Conservation (phyloP, 2,113 vertebrate genomes). For the Pipra filicauda region DNA sequence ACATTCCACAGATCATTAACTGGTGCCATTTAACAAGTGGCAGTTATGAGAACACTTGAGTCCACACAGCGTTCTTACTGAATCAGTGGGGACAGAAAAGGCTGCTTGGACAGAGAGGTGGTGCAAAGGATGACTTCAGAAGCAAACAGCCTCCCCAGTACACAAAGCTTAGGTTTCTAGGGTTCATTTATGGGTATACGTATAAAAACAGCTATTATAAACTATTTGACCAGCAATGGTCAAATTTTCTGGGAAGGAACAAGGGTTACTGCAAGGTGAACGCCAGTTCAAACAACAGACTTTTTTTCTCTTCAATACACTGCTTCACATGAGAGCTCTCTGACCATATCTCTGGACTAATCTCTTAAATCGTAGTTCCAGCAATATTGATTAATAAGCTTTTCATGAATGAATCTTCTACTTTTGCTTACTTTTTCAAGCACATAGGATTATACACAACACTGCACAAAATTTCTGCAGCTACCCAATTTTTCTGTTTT, state of each 20-base stretch:
- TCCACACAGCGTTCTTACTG: neutral
- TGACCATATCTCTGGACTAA: neutral
- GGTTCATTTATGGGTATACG: neutral
- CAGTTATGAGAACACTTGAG: neutral
- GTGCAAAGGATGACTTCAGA: neutral
- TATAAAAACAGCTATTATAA: neutral
- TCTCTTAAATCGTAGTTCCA: neutral
- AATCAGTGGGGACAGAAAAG: neutral
- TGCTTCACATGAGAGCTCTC: neutral
- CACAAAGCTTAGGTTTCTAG: neutral
- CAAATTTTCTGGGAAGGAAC: neutral
- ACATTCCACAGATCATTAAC: neutral
- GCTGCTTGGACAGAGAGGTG: neutral
- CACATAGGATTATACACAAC: neutral
- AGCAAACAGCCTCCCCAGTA: neutral
- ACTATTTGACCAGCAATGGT: neutral
- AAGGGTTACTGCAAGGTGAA: neutral
- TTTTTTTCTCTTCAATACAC: neutral
- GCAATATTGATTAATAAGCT: neutral
- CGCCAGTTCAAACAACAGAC: neutral
- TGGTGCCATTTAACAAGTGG: neutral
- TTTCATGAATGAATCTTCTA: neutral
- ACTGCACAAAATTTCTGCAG: neutral
- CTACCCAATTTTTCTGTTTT: neutral
- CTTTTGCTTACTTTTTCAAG: neutral